Base-by-base conservation (phyloP, 2,797 vertebrate genomes). In the Semaprochilodus insignis region DNA sequence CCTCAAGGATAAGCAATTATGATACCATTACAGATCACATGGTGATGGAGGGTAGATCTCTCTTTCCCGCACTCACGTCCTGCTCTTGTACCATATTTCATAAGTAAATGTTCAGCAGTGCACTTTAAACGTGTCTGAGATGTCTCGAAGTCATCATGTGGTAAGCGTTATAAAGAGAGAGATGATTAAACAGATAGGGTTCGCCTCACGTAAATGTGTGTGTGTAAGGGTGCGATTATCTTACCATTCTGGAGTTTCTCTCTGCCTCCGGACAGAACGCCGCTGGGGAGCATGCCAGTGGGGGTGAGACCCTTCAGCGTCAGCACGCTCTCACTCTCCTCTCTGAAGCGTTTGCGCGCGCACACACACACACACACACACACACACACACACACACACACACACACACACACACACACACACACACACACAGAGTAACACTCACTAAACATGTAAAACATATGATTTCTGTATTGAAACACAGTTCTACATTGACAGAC, bases 241-340 rank as follows among this genome's bases (percentile, higher is more conserved):
- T 97, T 97, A 99, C 98, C 97, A 77, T 98, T 99, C 94, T 99
- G 97, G 88, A 99, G 96, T 78, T 98, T 99, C 89, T 99, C 97
- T 84, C 98, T 99, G 88, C 98, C 98, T 85, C 98, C 98, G 31
- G 98, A 98, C 82, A 99, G 96, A 74, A 99, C 98, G 34, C 98
- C 98, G 6, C 98, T 99, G 83, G 98, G 98, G 82, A 99, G 95
- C 98, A 99, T 99, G 89, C 98, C 98, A 16, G 98, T 99, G 0
- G 98, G 98, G 90, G 98, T 99, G 92, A 99, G 93, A 65, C 98
- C 98, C 90, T 99, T 99, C 94, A 99, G 96, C 0, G 98, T 99
- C 93, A 99, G 93, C 87, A 99, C 98, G 21, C 98, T 99, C 94
- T 99, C 98, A 87, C 98, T 99, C 93, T 99, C 98, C 94, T 99